These are phyloP conservation scores for Drosophila multiciliata DNA, from an alignment of 2,888 invertebrate genomes.

Conservation along the genomic window DNA sequence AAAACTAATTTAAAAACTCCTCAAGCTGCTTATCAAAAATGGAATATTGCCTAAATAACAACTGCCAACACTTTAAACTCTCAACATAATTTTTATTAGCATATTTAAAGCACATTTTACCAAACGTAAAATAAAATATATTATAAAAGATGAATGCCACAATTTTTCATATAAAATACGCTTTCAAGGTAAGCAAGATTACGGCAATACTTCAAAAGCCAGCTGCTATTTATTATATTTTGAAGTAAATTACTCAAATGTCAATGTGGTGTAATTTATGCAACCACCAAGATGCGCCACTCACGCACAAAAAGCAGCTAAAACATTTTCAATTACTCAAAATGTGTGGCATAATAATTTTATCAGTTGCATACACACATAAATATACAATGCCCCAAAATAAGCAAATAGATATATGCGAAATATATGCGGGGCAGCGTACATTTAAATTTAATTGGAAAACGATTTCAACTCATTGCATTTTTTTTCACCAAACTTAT, in stretches of 20 bases:
- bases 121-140: neutral
- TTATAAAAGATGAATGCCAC: slow-evolving; percentile 12
- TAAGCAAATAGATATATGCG: neutral
- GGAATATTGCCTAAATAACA: neutral
- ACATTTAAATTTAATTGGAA: neutral
- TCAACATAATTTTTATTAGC: neutral
- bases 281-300: slow-evolving; percentile 19
- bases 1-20: neutral
- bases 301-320: slow-evolving; percentile 16
- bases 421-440: neutral
- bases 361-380: slow-evolving; percentile 1
- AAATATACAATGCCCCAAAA: neutral
- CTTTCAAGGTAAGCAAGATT: slow-evolving; percentile 22
- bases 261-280: slow-evolving; percentile 44
- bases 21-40: neutral
- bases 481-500: neutral
- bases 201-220: slow-evolving; percentile 6
- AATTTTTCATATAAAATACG: slow-evolving; percentile 12
- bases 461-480: neutral
- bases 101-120: neutral
- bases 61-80: neutral
- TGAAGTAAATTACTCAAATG: slow-evolving; percentile 47
- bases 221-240: slow-evolving; percentile 45
- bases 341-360: slow-evolving; percentile 32
- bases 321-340: slow-evolving; percentile 55